Percentiles rank a stretch among this genome's conserved stretches.
These are phyloP conservation scores for Cosmia trapezina DNA, from an alignment of 2,888 invertebrate genomes.

Conservation along the genomic window DNA sequence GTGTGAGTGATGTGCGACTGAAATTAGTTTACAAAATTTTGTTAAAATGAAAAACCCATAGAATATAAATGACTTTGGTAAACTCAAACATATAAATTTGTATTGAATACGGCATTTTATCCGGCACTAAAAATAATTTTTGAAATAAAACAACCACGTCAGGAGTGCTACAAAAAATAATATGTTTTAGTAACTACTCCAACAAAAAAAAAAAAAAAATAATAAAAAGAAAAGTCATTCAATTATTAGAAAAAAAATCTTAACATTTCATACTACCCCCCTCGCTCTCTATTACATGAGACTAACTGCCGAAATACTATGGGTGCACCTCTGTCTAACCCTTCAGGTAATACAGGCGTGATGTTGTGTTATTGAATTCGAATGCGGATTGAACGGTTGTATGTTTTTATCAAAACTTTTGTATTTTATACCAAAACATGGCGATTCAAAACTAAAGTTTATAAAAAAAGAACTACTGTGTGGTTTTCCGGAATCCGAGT, in stretches of 20 bases:
- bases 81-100: background rate
- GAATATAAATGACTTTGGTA: conserved; percentile 16
- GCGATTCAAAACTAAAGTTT: background rate
- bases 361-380: too few species aligned
- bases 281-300: too few species aligned
- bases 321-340: too few species aligned
- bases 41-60: conserved; percentile 34
- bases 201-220: background rate
- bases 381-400: too few species aligned
- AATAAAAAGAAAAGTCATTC: too few species aligned
- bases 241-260: too few species aligned
- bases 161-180: too few species aligned
- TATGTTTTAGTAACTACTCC: too few species aligned
- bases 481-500: background rate
- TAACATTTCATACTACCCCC: too few species aligned
- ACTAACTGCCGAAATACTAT: too few species aligned
- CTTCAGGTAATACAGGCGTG: background rate
- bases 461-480: background rate
- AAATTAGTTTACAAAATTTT: conserved; percentile 43
- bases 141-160: too few species aligned
- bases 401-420: too few species aligned
- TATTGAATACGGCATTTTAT: background rate
- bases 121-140: accelerated
- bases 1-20: conserved; percentile 34
- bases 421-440: background rate